Base-by-base conservation (phyloP, 1,140 invertebrate genomes). In the Apis florea region DNA sequence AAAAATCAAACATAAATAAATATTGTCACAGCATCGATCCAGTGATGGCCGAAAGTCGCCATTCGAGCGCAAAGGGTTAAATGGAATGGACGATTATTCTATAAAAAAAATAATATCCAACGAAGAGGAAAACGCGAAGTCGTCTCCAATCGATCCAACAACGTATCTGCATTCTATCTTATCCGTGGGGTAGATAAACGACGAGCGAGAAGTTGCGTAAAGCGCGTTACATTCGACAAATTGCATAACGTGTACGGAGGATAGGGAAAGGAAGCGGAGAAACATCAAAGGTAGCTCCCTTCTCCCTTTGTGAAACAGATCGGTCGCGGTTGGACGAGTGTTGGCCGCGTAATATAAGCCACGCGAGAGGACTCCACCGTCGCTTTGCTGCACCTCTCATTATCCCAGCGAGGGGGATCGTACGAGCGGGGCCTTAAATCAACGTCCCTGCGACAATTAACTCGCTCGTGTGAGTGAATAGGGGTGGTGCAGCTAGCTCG, bases 401-500 rank as follows among this genome's bases (percentile, higher is more conserved):
- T 88, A 87, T 87, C 85, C 84, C 83, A 70, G 79, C 63, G 71
- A 84, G 79, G 76, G 83, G 26, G 82, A 84, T 59, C 68, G 80
- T 63, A 24, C 78, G 81, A 82, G 76, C 21, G 73, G 66, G 70
- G 73, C 80, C 70, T 82, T 89, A 90, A 89, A 90, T 89, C 88
- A 90, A 86, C 83, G 86, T 90, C 89, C 75, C 82, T 56, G 86
- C 79, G 87, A 90, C 89, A 90, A 90, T 90, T 90, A 89, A 89
- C 76, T 82, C 66, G 71, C 71, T 31, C 83, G 87, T 84, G 81
- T 87, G 85, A 87, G 89, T 86, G 89, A 88, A 88, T 86, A 88
- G 82, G 64, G 70, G 59, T 71, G 84, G 81, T 73, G 53, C 59
- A 79, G 69, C 85, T 89, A 84, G 86, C 80, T 83, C 77, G 78